Percentiles rank a stretch among this genome's conserved stretches.
Conservation (phyloP, 2,797 vertebrate genomes). For the Hapalemur alaotrensis region DNA sequence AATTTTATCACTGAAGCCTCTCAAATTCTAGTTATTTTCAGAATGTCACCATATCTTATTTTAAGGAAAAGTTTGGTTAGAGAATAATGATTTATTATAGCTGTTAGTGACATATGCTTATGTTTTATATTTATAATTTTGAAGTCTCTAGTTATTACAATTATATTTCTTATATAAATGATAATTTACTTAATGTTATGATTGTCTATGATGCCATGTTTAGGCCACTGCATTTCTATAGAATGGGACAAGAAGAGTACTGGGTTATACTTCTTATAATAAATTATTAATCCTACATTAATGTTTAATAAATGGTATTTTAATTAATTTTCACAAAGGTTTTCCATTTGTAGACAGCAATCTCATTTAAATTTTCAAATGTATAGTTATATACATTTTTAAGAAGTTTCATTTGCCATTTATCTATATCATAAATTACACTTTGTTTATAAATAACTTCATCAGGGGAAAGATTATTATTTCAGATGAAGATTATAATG, state of each 20-base stretch:
- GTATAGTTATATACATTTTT: not conserved
- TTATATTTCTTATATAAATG: not conserved
- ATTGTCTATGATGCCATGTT: not conserved
- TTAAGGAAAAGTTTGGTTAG: not conserved
- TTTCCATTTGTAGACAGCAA: not conserved
- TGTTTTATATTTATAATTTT: not conserved
- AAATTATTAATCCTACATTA: not conserved
- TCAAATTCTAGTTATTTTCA: not conserved
- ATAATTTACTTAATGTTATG: not conserved
- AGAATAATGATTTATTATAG: not conserved
- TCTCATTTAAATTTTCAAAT: not conserved
- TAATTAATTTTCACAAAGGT: not conserved
- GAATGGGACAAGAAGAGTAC: not conserved
- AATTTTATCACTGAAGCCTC: not conserved
- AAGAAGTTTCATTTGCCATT: not conserved
- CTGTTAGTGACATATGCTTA: not conserved
- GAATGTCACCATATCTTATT: not conserved
- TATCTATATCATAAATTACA: not conserved
- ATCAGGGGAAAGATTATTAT: not conserved
- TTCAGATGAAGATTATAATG: not conserved
- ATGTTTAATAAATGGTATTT: not conserved
- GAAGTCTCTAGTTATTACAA: not conserved
- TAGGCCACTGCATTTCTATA: not conserved
- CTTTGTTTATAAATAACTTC: not conserved
- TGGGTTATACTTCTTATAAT: not conserved